Base-by-base conservation (phyloP, 2,888 invertebrate genomes). In the Lasioglossum malachurum region DNA sequence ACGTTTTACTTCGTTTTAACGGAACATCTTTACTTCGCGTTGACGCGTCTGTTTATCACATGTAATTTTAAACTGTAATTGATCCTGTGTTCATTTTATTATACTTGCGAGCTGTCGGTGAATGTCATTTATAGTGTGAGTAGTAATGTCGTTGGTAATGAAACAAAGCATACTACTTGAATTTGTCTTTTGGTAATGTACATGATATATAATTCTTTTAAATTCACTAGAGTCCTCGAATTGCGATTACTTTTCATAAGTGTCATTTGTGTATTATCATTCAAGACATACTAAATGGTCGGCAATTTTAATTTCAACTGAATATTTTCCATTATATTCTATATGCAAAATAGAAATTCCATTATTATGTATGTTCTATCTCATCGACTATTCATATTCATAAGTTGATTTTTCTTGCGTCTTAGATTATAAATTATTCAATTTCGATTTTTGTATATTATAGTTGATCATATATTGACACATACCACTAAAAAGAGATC, bases 151-250 rank as follows among this genome's bases (percentile, higher is more conserved):
- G 19, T 10, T 27, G 27, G 16, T 31, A 46, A n/a, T 72, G 8
- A 44, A 46, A 27, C 44, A 4, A 53, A 23, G 53, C 10, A n/a
- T 71, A 16, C 16, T 44, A 44, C 16, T 14, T 38, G 19, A 64
- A 75, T 16, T 38, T 35, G 44, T 79, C 35, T 35, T 44, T n/a
- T 46, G 14, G 12, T 14, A 31, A 44, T n/a, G n/a, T 75, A 16
- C 16, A 44, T 44, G 14, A 64, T 1, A n/a, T n/a, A n/a, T n/a
- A 12, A 31, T 49, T 67, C 1, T 41, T 72, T 41, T 72, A 71
- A 53, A 75, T 44, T 31, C 49, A 69, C 49, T 80, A 75, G 67
- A 75, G 14, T 19, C 7, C 27, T 60, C 27, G 27, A n/a, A 27
- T 60, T 14, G 8, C 12, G 60, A 60, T 60, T 60, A 60, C 27